phyloP scores from a whole-genome alignment of 2,888 invertebrate genomes.

The Kryphioiulus occultus region DNA sequence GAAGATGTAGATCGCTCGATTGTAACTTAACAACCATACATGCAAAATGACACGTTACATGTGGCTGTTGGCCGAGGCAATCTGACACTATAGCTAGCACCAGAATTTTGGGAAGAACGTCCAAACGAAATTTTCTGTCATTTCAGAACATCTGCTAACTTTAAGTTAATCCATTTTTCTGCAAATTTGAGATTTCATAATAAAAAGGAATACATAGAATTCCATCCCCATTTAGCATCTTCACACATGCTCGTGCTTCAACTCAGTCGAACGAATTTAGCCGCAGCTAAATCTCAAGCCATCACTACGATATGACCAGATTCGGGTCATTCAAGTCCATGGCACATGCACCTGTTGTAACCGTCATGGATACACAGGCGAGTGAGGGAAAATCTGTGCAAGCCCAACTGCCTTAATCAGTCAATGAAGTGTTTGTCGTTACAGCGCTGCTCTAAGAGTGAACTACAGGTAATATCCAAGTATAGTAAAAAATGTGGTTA shows the following conservation, averaged over 20 bases:
- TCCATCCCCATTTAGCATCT: not conserved
- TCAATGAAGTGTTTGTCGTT: not conserved
- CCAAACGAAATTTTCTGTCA: not conserved
- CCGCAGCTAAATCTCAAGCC: not conserved
- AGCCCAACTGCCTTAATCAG: not conserved
- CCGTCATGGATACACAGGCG: slow-evolving; percentile 26
- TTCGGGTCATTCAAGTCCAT: not conserved
- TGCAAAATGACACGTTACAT: not conserved
- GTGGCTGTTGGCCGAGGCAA: not conserved
- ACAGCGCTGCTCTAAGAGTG: not conserved
- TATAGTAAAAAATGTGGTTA: not conserved
- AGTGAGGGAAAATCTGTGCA: not conserved
- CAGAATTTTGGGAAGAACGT: not conserved
- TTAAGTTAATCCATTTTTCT: not conserved
- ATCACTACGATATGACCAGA: not conserved
- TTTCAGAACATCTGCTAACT: not conserved
- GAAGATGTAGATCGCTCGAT: not conserved
- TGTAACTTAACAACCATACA: not conserved
- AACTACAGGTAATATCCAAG: not conserved
- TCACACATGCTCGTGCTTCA: not conserved
- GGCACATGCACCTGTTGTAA: slow-evolving; percentile 14
- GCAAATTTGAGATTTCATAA: not conserved
- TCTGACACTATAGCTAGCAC: not conserved
- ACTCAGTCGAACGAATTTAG: not conserved
- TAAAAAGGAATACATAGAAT: not conserved